Evolutionary conservation across 1,140 invertebrate species (phyloP), one percentile per base, ranked within the genome.

Genomic region (Condylostylus longicornis): DNA sequence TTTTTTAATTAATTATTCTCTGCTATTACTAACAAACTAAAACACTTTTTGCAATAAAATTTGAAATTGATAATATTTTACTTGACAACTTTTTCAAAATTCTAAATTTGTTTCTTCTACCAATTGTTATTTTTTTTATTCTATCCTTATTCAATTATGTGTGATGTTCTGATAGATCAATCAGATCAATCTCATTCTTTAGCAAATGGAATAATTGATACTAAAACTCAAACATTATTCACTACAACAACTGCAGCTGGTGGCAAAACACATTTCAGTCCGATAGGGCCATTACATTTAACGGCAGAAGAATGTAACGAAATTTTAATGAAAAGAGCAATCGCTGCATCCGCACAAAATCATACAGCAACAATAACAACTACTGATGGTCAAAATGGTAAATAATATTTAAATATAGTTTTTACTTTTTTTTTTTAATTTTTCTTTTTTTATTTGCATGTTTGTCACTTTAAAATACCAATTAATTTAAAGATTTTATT

Each of bases 271-370:
- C 55, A 60, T 46, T 58, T 54, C 35, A 75, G 74, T 42, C 74
- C 75, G 4, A 63, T 79, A 23, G 77, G 76, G 33, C 74, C 75
- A 9, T 61, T 79, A 37, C 77, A 78, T 47, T 62, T 79, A 13
- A 79, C 77, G 2, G 74, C 75, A 10, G 75, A 80, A 57, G 77
- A 80, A 66, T 80, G 75, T 63, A 79, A 79, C 60, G 76, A 80
- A 55, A 78, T 79, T 32, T 58, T 79, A 44, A 77, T 78, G 70
- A 78, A 78, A 53, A 58, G 76, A 44, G 57, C 56, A 32, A 48
- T 55, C 41, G 56, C 51, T 46, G 56, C 56, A 44, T 52, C 55
- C 5, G 38, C 22, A 4, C 34, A 41, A 43, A 56, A 58, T 41
- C 53, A 54, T 48, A 54, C 52, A 50, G 49, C 58, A 46, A 54